Percentiles rank a stretch among this genome's conserved stretches.
Conservation (phyloP, 2,888 invertebrate species). For the Hydrotaea diabolus region DNA sequence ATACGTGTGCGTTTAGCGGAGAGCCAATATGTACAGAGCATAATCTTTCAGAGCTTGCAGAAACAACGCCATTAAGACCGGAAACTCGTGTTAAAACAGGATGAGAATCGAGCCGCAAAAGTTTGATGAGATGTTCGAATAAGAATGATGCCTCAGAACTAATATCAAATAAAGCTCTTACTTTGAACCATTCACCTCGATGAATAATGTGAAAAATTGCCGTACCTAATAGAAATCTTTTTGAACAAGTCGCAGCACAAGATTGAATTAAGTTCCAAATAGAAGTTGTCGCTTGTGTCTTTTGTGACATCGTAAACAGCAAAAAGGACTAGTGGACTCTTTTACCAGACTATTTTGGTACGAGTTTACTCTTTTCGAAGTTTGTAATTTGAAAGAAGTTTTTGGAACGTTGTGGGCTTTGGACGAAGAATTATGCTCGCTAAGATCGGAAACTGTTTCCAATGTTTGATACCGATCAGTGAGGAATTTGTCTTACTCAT, state of each 20-base stretch:
- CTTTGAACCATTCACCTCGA: slow-evolving; percentile 5
- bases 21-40: slow-evolving; percentile 31
- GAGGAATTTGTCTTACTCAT: background rate
- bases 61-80: slow-evolving; percentile 18
- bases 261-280: slow-evolving; percentile 4
- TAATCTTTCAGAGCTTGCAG: slow-evolving; percentile 24
- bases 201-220: slow-evolving; percentile 46
- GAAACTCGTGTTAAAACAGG: slow-evolving; percentile 37
- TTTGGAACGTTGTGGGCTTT: background rate
- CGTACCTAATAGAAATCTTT: slow-evolving; percentile 44
- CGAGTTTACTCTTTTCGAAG: background rate
- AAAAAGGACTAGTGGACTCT: background rate
- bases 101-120: slow-evolving; percentile 43
- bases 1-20: background rate
- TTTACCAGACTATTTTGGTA: background rate
- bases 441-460: background rate
- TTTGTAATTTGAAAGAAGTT: too few species aligned
- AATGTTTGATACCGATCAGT: background rate
- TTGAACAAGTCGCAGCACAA: slow-evolving; percentile 8
- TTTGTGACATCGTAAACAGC: background rate
- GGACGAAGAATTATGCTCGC: background rate
- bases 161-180: slow-evolving; percentile 53
- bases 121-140: slow-evolving; percentile 39
- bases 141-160: slow-evolving; percentile 58
- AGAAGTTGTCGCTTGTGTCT: background rate